Percentiles rank a stretch among this genome's conserved stretches.
phyloP scores from a whole-genome alignment of 2,797 vertebrate species.

The Poecile montanus region DNA sequence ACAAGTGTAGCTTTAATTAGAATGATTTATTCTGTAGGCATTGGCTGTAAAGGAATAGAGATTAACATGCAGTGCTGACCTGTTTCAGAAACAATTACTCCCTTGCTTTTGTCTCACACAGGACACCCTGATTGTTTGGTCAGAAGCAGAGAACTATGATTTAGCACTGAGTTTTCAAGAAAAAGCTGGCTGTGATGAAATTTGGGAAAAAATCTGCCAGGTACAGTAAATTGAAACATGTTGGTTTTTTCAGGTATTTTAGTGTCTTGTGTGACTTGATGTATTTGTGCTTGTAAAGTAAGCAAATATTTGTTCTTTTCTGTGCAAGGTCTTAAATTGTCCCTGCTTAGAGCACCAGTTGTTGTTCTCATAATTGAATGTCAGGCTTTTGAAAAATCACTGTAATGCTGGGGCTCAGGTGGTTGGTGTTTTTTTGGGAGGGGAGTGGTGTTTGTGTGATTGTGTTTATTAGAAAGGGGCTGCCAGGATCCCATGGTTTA shows the following conservation, averaged over 20 bases:
- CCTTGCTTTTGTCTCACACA: conserved; percentile 64
- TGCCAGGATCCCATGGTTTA: background rate
- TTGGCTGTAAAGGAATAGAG: background rate
- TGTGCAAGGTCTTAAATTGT: background rate
- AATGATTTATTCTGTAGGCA: background rate
- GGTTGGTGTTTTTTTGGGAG: background rate
- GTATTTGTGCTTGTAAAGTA: background rate
- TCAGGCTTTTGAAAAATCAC: background rate
- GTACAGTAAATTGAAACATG: conserved; percentile 73
- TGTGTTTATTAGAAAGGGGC: background rate
- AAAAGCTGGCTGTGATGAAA: conserved; percentile 98
- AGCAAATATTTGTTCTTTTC: background rate
- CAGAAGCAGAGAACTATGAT: conserved; percentile 99
- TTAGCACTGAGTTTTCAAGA: conserved; percentile 98
- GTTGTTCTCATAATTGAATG: background rate
- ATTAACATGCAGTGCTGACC: background rate
- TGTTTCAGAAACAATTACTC: background rate
- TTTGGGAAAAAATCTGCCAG: conserved; percentile 99
- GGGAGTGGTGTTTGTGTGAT: background rate
- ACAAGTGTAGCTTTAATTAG: background rate
- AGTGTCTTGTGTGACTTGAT: background rate
- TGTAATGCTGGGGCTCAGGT: background rate
- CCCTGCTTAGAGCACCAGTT: background rate
- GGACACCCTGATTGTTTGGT: conserved; percentile 99
- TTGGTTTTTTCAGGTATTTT: background rate